Conservation (phyloP, 2,113 vertebrate species). For the Phyllopteryx taeniolatus region DNA sequence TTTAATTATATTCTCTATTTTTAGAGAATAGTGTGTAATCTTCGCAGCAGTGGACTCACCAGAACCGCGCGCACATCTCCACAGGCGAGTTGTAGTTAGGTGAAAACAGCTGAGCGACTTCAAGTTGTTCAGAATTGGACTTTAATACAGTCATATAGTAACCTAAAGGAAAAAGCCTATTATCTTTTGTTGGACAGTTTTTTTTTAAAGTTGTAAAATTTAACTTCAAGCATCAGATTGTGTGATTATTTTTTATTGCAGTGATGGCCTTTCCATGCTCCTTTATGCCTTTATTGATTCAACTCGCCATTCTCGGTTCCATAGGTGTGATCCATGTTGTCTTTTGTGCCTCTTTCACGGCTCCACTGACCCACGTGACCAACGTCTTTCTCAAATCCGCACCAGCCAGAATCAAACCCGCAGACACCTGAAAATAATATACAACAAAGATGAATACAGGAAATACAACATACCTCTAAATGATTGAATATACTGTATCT, state of each 20-base stretch:
- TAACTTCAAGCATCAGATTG: background rate
- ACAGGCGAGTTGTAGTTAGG: slow-evolving; percentile 32
- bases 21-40: background rate
- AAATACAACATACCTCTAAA: background rate
- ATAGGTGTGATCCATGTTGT: slow-evolving; percentile 69
- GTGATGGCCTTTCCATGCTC: background rate
- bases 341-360: slow-evolving; percentile 41
- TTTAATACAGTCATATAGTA: slow-evolving; percentile 57
- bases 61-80: slow-evolving; percentile 70
- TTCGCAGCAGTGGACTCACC: slow-evolving; percentile 49
- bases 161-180: slow-evolving; percentile 42
- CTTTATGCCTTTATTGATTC: background rate
- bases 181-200: background rate
- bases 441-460: background rate
- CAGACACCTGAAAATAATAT: slow-evolving; percentile 49
- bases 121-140: slow-evolving; percentile 13
- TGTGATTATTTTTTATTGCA: background rate
- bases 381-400: slow-evolving; percentile 60
- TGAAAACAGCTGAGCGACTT: slow-evolving; percentile 61
- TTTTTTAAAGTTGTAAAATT: background rate
- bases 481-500: too few relatives aligned
- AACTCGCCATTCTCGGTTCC: slow-evolving; percentile 66
- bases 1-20: background rate
- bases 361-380: slow-evolving; percentile 51
- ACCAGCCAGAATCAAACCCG: slow-evolving; percentile 66